Conservation (phyloP, 2,113 vertebrate species). For the Gopherus flavomarginatus region DNA sequence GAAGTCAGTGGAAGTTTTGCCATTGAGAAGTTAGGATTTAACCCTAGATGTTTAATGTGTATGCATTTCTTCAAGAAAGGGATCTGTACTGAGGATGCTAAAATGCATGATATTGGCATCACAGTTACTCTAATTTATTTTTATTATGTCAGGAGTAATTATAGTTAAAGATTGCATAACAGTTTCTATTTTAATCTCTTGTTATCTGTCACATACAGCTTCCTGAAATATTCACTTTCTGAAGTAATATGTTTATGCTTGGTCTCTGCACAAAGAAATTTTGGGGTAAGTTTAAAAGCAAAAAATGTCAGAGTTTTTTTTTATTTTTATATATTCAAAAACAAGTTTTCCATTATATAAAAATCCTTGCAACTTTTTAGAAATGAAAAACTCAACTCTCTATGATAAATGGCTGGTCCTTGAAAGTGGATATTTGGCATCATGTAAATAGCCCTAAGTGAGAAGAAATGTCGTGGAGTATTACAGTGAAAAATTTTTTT, state of each 20-base stretch:
- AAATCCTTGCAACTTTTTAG: background rate
- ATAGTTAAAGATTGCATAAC: background rate
- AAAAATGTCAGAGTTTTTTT: background rate
- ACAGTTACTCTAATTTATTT: background rate
- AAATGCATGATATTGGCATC: background rate
- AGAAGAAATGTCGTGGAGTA: background rate
- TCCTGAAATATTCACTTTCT: background rate
- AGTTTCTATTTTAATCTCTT: background rate
- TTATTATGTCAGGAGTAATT: background rate
- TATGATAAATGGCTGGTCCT: background rate
- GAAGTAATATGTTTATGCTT: background rate
- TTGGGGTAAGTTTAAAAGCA: background rate
- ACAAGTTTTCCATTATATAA: background rate
- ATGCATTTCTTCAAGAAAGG: background rate
- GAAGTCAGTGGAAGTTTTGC: background rate
- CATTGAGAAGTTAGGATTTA: background rate
- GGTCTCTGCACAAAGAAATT: background rate
- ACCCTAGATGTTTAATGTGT: background rate
- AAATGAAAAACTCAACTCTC: background rate
- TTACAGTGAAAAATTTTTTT: background rate
- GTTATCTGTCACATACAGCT: background rate
- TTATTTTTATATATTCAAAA: background rate
- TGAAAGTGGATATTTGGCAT: background rate
- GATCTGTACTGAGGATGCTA: background rate
- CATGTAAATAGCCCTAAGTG: background rate